Percentiles rank a stretch among this genome's conserved stretches.
Conservation (phyloP, 1,140 invertebrate genomes). For the Anoplolepis gracilipes region DNA sequence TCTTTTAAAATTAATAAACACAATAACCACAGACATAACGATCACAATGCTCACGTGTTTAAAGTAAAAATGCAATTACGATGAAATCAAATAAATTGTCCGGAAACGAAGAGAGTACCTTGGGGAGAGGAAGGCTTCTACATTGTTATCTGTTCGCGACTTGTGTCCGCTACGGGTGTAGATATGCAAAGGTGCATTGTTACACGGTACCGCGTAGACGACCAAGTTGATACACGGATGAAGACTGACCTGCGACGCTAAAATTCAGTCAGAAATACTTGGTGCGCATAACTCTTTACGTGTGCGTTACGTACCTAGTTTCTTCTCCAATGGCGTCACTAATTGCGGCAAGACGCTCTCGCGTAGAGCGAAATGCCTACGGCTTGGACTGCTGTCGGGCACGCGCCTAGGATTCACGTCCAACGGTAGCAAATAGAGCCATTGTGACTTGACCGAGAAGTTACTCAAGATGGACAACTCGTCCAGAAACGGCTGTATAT, state of each 20-base stretch:
- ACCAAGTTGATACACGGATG: slow-evolving; percentile 94
- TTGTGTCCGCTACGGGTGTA: slow-evolving; percentile 85
- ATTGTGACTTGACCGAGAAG: slow-evolving; percentile 94
- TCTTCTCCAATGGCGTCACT: slow-evolving; percentile 94
- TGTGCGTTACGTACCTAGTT: slow-evolving; percentile 87
- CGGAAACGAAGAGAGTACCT: slow-evolving; percentile 69
- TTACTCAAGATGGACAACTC: slow-evolving; percentile 89
- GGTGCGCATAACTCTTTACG: slow-evolving; percentile 22
- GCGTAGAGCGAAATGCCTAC: slow-evolving; percentile 88
- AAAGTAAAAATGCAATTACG: not conserved
- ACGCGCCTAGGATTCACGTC: slow-evolving; percentile 89
- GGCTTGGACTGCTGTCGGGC: slow-evolving; percentile 84
- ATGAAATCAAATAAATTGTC: not conserved
- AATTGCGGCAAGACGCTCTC: slow-evolving; percentile 90
- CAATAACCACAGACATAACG: no score
- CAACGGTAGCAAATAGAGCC: slow-evolving; percentile 93
- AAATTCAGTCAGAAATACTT: slow-evolving; percentile 60
- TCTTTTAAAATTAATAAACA: no score
- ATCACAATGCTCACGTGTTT: not conserved
- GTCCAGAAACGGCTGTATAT: slow-evolving; percentile 90
- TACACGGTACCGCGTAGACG: slow-evolving; percentile 92
- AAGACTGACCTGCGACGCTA: slow-evolving; percentile 92
- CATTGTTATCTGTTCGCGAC: slow-evolving; percentile 74
- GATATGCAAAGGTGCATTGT: slow-evolving; percentile 91
- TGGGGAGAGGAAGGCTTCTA: slow-evolving; percentile 90